A percentile compares a stretch with the other conserved stretches of the same genome.
Conservation (phyloP, 2,113 vertebrate species). For the Anolis sagrei region DNA sequence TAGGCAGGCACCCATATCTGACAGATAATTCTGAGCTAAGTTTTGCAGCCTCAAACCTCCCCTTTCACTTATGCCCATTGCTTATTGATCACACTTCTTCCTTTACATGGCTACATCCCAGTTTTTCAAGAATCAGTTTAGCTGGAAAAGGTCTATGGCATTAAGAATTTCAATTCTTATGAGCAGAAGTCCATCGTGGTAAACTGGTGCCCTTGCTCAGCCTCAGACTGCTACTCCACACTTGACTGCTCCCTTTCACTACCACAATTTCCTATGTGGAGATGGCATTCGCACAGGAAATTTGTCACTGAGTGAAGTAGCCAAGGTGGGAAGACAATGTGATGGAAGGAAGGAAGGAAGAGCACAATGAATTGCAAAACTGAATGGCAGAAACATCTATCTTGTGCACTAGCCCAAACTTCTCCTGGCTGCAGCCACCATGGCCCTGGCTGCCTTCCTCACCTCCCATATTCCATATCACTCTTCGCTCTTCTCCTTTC, state of each 20-base stretch:
- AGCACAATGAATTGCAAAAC: slow-evolving; percentile 42
- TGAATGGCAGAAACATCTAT: not conserved
- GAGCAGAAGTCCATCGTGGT: not conserved
- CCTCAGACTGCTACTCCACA: not conserved
- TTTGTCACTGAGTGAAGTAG: not conserved
- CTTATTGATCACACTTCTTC: not conserved
- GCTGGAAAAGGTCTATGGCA: not conserved
- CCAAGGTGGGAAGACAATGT: slow-evolving; percentile 7
- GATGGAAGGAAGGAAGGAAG: slow-evolving; percentile 6
- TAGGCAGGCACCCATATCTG: not conserved
- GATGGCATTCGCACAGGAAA: not conserved
- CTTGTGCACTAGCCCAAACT: not conserved
- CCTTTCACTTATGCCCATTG: not conserved
- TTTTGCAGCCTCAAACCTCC: not conserved
- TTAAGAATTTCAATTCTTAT: not conserved
- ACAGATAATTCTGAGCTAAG: not conserved
- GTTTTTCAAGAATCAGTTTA: not conserved
- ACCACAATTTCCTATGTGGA: not conserved
- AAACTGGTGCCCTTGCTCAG: not conserved
- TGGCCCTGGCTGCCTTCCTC: not conserved
- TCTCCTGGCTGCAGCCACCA: not conserved
- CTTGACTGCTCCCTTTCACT: not conserved
- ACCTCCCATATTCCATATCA: not conserved
- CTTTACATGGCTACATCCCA: not conserved
- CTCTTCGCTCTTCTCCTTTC: not conserved